Evolutionary conservation across 30 jellyfish, hydroid and myxozoan genomes (phyloP), one percentile per base, ranked within the genome.

Genomic region (Hydractinia echinata): DNA sequence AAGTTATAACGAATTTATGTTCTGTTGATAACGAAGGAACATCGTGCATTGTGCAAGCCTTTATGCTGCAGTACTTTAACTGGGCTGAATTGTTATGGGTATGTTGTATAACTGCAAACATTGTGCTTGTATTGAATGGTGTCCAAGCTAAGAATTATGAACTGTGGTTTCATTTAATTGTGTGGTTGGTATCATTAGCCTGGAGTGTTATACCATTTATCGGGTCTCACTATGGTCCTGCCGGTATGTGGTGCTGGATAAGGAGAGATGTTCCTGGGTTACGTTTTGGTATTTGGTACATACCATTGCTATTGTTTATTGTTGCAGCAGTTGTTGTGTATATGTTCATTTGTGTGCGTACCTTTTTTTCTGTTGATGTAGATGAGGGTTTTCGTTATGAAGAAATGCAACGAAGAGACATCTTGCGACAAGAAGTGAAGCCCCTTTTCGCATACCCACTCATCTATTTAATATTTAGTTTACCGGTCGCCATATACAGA

Each of bases 11-110:
- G 7, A 84, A 82, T 56, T 69, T 92, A 15, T 76, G 84, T 85
- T 91, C 95, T 54, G 81, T 92, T 9, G 83, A 92, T 66, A 85
- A 85, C 7, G 95, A 83, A 48, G 90, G 89, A 5, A 54, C 58
- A 11, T 55, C 76, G 7, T 92, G 98, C 61, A 86, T 80, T 58
- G 84, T 89, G 10, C 98, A 92, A 87, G 98, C 96, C 52, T 92
- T 92, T 70, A 53, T 86, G n/a, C 87, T 92, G 96, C 88, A 95
- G 64, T 92, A 86, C 71, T 92, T 92, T 87, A 95, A 82, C 30
- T 92, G 98, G 98, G 84, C 98, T 1, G 89, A 86, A 1, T 76
- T 92, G 30, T 80, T 92, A 68, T 92, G 98, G 98, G 98, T 92
- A 7, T 83, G 91, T 21, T 79, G 92, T 60, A 87, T 92, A 10